Evolutionary conservation across 2,888 invertebrate genomes (phyloP).

Genomic region (Mesorhabditis belari): DNA sequence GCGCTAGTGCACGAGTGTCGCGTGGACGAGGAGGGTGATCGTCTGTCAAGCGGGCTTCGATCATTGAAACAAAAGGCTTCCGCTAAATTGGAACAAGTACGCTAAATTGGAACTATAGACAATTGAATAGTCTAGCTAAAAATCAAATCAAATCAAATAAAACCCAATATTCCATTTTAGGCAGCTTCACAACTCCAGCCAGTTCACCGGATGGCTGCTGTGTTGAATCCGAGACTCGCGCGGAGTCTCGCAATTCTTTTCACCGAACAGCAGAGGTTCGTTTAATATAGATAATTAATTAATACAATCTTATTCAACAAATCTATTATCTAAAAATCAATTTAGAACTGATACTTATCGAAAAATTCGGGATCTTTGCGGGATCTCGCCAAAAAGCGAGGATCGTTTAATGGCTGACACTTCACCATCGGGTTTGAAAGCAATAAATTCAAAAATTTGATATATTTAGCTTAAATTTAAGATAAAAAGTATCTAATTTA

Average conservation of each 20-base stretch:
- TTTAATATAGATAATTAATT: too few relatives aligned
- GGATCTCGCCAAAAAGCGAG: constrained; percentile 7
- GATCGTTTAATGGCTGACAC: not conserved
- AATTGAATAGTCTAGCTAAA: too few relatives aligned
- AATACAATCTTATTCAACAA: too few relatives aligned
- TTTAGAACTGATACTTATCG: constrained; percentile 12
- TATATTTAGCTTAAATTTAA: too few relatives aligned
- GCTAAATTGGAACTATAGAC: too few relatives aligned
- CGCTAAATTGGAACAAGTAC: not conserved
- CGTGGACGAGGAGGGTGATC: constrained; percentile 17
- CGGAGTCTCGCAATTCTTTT: constrained; percentile 26
- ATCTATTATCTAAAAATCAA: too few relatives aligned
- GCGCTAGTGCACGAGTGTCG: constrained; percentile 29
- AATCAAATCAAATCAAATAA: too few relatives aligned
- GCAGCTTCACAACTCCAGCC: not conserved
- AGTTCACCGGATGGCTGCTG: constrained; percentile 39
- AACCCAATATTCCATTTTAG: too few relatives aligned
- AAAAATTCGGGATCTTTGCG: constrained; percentile 18
- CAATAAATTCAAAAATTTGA: not conserved
- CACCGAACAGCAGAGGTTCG: constrained; percentile 29
- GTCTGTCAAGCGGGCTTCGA: not conserved
- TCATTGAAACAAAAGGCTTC: not conserved
- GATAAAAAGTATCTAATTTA: too few relatives aligned
- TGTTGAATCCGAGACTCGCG: constrained; percentile 36
- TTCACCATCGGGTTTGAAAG: not conserved